Evolutionary conservation across 2,113 vertebrate species (phyloP).

Genomic region (Struthio camelus): DNA sequence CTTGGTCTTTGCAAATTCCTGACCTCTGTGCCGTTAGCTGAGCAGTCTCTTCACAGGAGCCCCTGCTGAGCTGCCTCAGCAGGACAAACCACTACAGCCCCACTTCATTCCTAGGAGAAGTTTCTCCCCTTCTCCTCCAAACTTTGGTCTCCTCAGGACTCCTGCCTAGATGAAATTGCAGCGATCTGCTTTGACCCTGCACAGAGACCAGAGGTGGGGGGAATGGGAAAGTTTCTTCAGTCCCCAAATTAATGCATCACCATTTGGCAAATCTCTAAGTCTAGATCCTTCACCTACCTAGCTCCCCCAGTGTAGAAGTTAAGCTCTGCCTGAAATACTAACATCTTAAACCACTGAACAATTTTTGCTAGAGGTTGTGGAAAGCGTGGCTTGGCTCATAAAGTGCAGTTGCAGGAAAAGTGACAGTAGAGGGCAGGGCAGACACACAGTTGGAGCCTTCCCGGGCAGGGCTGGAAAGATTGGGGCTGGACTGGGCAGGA

Average conservation of each 20-base stretch:
- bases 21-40: neutral
- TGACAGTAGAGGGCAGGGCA: slow-evolving; percentile 73
- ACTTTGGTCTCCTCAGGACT: neutral
- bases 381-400: rapidly evolving
- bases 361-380: neutral
- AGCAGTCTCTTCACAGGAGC: neutral
- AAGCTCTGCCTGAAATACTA: neutral
- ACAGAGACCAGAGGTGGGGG: neutral
- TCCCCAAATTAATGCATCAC: neutral
- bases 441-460: slow-evolving; percentile 32
- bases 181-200: neutral
- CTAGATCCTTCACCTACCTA: neutral
- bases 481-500: neutral
- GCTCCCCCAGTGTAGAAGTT: neutral
- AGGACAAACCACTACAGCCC: neutral
- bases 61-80: neutral
- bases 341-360: neutral
- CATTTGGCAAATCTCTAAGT: neutral
- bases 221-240: neutral
- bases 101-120: neutral
- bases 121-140: neutral
- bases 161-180: neutral
- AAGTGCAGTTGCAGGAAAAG: neutral
- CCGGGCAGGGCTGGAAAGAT: neutral
- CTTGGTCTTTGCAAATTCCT: neutral